These are phyloP conservation scores for Metellina segmentata DNA, from an alignment of 2,888 invertebrate species.

Conservation along the genomic window DNA sequence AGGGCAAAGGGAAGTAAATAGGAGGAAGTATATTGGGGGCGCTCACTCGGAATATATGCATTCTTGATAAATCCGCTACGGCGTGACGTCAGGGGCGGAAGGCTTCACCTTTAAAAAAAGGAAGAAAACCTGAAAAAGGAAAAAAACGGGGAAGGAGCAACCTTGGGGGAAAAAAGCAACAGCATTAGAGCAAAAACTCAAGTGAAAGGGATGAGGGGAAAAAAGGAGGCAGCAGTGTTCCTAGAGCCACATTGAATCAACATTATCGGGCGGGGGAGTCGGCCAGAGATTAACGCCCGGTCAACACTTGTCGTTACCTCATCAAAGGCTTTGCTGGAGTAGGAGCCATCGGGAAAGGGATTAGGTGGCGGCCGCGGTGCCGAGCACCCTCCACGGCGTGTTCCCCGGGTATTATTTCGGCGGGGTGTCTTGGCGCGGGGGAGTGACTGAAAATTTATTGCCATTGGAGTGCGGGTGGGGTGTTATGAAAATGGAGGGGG, in stretches of 20 bases:
- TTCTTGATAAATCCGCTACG: conserved; percentile 70
- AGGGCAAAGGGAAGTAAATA: conserved; percentile 60
- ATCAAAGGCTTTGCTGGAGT: conserved; percentile 68
- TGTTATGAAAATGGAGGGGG: background rate
- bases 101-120: conserved; percentile 19
- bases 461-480: background rate
- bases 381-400: background rate
- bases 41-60: conserved; percentile 75
- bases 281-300: conserved; percentile 60
- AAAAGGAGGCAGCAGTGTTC: conserved; percentile 26
- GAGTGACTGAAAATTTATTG: conserved; percentile 19
- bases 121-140: background rate
- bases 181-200: conserved; percentile 14
- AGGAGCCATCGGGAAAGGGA: conserved; percentile 58
- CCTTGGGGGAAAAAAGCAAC: conserved; percentile 17
- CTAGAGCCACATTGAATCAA: conserved; percentile 71
- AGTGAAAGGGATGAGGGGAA: conserved; percentile 1
- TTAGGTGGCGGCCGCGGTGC: conserved; percentile 43
- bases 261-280: conserved; percentile 55
- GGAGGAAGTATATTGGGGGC: conserved; percentile 71
- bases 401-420: conserved; percentile 24
- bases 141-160: background rate
- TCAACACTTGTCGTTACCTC: conserved; percentile 76
- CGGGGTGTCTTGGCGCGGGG: conserved; percentile 16
- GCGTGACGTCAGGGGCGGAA: conserved; percentile 33